These are phyloP conservation scores for Anarhynchus alexandrinus DNA, from an alignment of 2,113 vertebrate genomes.

Conservation along the genomic window DNA sequence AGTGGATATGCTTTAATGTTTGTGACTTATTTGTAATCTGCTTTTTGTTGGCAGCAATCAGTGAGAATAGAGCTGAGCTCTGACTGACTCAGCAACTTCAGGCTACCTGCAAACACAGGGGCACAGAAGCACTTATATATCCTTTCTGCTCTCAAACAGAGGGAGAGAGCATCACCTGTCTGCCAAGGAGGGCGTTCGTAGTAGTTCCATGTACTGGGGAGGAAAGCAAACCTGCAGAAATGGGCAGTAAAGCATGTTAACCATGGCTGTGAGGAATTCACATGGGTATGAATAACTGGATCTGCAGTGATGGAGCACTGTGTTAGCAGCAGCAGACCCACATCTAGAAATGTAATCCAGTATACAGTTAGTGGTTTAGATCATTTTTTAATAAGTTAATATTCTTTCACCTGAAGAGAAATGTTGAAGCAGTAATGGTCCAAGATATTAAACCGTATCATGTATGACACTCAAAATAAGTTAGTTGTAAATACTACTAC, in stretches of 20 bases:
- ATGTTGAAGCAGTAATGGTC: background rate
- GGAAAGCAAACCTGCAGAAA: background rate
- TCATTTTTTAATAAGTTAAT: background rate
- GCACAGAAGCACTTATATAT: background rate
- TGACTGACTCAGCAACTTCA: background rate
- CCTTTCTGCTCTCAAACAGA: background rate
- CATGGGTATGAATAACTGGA: background rate
- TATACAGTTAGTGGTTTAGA: background rate
- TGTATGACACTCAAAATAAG: background rate
- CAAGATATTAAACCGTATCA: fast-evolving
- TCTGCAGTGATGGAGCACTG: background rate
- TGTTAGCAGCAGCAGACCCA: background rate
- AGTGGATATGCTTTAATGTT: background rate
- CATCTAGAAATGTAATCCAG: background rate
- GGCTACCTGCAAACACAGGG: background rate
- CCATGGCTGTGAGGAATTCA: background rate
- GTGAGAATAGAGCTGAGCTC: background rate
- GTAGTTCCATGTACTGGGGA: background rate
- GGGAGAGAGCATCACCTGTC: background rate
- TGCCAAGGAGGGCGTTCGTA: background rate
- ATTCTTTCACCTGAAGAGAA: background rate
- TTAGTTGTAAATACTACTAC: fast-evolving
- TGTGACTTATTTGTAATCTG: background rate
- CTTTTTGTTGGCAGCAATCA: background rate
- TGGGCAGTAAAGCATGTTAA: background rate